Evolutionary conservation across 2,797 vertebrate genomes (phyloP).

Genomic region (Garrulus glandarius): DNA sequence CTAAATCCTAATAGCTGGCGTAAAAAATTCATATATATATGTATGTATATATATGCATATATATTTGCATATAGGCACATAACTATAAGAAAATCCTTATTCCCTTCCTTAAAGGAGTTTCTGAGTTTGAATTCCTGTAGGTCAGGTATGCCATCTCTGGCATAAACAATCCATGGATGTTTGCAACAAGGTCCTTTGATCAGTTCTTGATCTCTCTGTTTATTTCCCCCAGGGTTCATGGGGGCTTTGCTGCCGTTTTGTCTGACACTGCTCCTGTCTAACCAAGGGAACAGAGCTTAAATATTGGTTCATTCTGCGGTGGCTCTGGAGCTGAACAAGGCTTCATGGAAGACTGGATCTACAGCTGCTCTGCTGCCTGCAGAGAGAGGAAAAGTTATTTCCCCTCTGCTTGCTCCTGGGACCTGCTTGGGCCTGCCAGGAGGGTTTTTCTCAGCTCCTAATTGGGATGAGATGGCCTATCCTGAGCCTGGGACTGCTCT

Average conservation of each 20-base stretch:
- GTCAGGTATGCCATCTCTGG: background rate
- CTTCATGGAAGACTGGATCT: background rate
- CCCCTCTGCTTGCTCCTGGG: background rate
- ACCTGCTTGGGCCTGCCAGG: background rate
- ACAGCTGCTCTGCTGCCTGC: background rate
- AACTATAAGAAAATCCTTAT: background rate
- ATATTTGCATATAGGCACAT: background rate
- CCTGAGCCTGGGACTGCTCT: background rate
- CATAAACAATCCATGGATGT: background rate
- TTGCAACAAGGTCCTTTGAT: background rate
- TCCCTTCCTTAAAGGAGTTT: background rate
- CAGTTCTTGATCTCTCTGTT: background rate
- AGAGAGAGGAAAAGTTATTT: background rate
- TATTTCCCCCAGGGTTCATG: background rate
- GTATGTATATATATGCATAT: background rate
- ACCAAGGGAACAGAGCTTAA: background rate
- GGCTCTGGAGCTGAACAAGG: background rate
- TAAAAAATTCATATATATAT: background rate
- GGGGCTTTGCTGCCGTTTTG: background rate
- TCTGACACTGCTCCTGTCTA: background rate
- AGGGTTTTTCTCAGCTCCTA: background rate
- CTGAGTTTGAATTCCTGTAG: background rate
- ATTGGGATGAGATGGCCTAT: background rate
- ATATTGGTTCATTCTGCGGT: background rate
- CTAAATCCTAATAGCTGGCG: background rate